Percentiles rank a stretch among this genome's conserved stretches.
Evolutionary conservation across 2,797 vertebrate genomes (phyloP).

Genomic region (Sorex maritimensis): DNA sequence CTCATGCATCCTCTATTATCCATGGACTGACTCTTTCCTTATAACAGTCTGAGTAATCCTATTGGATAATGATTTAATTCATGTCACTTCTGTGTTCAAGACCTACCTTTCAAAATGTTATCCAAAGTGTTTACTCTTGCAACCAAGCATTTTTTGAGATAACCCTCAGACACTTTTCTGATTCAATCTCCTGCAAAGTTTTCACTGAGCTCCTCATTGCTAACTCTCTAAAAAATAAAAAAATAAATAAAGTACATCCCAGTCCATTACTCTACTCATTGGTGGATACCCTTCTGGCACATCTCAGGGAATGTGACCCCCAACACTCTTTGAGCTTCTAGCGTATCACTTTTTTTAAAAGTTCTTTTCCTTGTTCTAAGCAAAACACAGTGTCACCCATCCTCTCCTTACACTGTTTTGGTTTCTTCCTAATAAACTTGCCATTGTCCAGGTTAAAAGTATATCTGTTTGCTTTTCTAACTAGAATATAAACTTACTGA

Average conservation of each 20-base stretch:
- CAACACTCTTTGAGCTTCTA: neutral
- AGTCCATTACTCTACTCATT: neutral
- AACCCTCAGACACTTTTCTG: neutral
- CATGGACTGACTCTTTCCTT: neutral
- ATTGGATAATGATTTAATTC: constrained; percentile 26
- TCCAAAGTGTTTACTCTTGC: neutral
- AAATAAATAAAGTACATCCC: neutral
- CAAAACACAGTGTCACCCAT: rapidly evolving
- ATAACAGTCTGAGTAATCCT: neutral
- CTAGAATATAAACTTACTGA: neutral
- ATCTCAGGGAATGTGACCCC: neutral
- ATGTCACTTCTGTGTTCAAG: constrained; percentile 18
- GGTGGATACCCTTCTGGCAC: neutral
- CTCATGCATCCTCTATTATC: neutral
- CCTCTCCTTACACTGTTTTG: neutral
- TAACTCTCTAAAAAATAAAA: neutral
- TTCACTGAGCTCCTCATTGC: neutral
- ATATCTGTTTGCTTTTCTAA: neutral
- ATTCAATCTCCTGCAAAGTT: constrained; percentile 21
- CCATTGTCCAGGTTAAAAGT: neutral
- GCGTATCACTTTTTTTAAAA: neutral
- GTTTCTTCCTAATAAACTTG: neutral
- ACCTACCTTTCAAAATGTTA: neutral
- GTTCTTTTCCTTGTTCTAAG: neutral
- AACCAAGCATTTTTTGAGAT: neutral